A percentile compares a stretch with the other conserved stretches of the same genome.
These are phyloP conservation scores for Cheilosia scutellata DNA, from an alignment of 2,888 invertebrate species.

Conservation along the genomic window DNA sequence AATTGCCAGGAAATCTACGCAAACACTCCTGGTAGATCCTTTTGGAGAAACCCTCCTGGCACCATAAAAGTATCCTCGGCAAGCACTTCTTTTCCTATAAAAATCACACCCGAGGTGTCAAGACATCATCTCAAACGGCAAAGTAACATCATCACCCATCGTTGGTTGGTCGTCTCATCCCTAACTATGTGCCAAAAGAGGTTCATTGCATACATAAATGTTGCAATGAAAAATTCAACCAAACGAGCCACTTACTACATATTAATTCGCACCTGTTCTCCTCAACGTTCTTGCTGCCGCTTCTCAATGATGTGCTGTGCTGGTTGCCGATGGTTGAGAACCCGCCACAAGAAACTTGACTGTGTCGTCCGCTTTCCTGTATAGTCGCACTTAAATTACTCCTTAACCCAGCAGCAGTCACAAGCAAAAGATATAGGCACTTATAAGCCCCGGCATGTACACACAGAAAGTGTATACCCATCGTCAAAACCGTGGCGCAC, in stretches of 20 bases:
- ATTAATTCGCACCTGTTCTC: slow-evolving; percentile 75
- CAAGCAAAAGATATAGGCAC: slow-evolving; percentile 52
- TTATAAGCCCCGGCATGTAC: slow-evolving; percentile 50
- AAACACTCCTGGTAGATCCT: slow-evolving; percentile 2
- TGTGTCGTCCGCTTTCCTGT: slow-evolving; percentile 5
- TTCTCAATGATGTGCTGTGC: background rate
- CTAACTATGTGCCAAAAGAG: slow-evolving; percentile 72
- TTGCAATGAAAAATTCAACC: slow-evolving; percentile 73
- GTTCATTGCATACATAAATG: slow-evolving; percentile 75
- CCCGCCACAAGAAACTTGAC: slow-evolving; percentile 8
- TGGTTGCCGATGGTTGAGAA: slow-evolving; percentile 10
- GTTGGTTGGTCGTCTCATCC: slow-evolving; percentile 21
- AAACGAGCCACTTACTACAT: slow-evolving; percentile 75
- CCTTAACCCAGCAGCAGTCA: slow-evolving; percentile 64
- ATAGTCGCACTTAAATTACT: slow-evolving; percentile 68
- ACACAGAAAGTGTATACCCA: slow-evolving; percentile 18
- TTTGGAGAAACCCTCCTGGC: slow-evolving; percentile 11
- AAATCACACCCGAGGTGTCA: slow-evolving; percentile 72
- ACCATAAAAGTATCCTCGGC: slow-evolving; percentile 35
- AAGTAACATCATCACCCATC: slow-evolving; percentile 61
- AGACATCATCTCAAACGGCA: slow-evolving; percentile 56
- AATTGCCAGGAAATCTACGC: slow-evolving; percentile 26
- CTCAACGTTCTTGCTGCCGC: slow-evolving; percentile 12
- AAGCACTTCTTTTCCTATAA: slow-evolving; percentile 45
- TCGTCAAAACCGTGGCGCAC: slow-evolving; percentile 25